Conservation (phyloP, 2,797 vertebrate species). For the Spea hammondii region DNA sequence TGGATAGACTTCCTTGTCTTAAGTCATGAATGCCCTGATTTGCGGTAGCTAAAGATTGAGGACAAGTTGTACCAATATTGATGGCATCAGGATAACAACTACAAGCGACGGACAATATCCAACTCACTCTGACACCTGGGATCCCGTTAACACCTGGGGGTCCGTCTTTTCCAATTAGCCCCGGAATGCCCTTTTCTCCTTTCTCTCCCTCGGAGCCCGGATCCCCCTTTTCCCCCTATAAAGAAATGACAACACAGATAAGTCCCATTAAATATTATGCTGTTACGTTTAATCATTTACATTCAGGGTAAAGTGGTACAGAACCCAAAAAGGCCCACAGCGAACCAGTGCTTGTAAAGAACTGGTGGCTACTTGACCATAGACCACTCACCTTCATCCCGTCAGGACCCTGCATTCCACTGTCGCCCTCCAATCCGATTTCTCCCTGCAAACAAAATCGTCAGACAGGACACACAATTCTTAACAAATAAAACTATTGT, state of each 20-base stretch:
- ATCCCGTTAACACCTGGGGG: slow-evolving; percentile 79
- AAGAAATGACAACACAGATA: slow-evolving; percentile 27
- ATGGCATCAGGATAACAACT: too few species aligned
- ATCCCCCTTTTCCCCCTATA: slow-evolving; percentile 92
- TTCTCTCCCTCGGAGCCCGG: slow-evolving; percentile 85
- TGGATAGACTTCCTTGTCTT: too few species aligned
- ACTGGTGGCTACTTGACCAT: background rate
- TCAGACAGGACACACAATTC: background rate
- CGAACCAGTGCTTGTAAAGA: background rate
- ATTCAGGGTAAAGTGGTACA: background rate
- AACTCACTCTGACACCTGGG: slow-evolving; percentile 85
- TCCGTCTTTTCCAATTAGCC: slow-evolving; percentile 90
- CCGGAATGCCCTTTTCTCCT: slow-evolving; percentile 85
- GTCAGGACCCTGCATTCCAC: slow-evolving; percentile 79
- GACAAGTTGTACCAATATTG: too few species aligned
- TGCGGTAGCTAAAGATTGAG: too few species aligned
- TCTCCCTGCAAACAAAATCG: slow-evolving; percentile 76
- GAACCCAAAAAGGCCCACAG: background rate
- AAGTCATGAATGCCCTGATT: too few species aligned
- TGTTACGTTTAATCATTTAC: background rate
- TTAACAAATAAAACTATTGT: background rate
- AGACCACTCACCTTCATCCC: slow-evolving; percentile 79
- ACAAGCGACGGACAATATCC: background rate
- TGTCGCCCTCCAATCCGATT: slow-evolving; percentile 86
- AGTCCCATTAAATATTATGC: background rate